phyloP scores from a whole-genome alignment of 2,113 vertebrate genomes.

The Galemys pyrenaicus region DNA sequence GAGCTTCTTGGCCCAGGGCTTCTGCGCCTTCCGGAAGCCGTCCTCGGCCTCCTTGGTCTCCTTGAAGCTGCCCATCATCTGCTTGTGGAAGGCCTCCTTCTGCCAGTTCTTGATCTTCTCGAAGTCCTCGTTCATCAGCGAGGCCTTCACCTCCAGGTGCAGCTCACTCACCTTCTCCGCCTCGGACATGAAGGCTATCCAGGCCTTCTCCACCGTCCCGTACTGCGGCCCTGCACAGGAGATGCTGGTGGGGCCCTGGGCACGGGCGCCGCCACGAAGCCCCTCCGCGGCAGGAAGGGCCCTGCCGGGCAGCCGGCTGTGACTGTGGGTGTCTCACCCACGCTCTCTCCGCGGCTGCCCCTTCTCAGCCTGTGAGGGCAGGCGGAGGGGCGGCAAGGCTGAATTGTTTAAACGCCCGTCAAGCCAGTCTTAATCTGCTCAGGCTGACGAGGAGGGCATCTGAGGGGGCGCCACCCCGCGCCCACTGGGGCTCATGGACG shows the following conservation, averaged over 20 bases:
- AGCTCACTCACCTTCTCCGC: slow-evolving; percentile 98
- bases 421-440: neutral
- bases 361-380: neutral
- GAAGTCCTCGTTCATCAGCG: slow-evolving; percentile 96
- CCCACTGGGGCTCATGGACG: rapidly evolving
- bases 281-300: too few species aligned
- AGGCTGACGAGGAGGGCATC: neutral
- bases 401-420: neutral
- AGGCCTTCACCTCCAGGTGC: slow-evolving; percentile 94
- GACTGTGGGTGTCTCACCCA: neutral
- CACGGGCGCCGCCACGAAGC: rapidly evolving
- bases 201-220: slow-evolving; percentile 95
- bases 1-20: slow-evolving; percentile 99
- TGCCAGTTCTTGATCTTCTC: slow-evolving; percentile 99
- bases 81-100: slow-evolving; percentile 97
- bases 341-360: neutral
- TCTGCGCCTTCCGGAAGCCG: slow-evolving; percentile 98
- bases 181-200: slow-evolving; percentile 94
- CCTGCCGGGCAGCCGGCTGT: neutral
- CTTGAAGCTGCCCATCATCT: slow-evolving; percentile 99
- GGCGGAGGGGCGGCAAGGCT: neutral
- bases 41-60: slow-evolving; percentile 98
- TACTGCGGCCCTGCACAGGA: slow-evolving; percentile 94
- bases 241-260: neutral
- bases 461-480: neutral